Evolutionary conservation across 1,140 invertebrate species (phyloP).

Genomic region (Armadillidium nasatum): DNA sequence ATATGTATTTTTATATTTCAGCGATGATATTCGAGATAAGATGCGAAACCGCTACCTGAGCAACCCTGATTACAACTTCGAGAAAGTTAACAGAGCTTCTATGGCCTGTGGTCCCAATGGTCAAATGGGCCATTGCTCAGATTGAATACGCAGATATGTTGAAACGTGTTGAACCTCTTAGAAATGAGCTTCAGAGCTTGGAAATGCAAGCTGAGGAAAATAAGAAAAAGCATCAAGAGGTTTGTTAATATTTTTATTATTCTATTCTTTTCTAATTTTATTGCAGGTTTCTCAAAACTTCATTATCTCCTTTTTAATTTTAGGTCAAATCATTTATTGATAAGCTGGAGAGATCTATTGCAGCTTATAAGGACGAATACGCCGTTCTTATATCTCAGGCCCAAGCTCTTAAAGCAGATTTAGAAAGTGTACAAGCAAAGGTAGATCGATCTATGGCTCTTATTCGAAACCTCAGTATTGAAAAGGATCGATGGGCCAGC

Average conservation of each 20-base stretch:
- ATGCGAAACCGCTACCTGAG: slow-evolving; percentile 90
- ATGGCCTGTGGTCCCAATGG: slow-evolving; percentile 99
- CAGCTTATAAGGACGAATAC: slow-evolving; percentile 98
- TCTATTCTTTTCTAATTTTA: no score
- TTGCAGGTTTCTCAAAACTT: no score
- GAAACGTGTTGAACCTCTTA: slow-evolving; percentile 93
- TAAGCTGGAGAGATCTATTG: slow-evolving; percentile 89
- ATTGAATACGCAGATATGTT: slow-evolving; percentile 98
- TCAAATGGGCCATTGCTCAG: slow-evolving; percentile 99
- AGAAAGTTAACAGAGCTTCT: slow-evolving; percentile 97
- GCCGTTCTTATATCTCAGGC: slow-evolving; percentile 96
- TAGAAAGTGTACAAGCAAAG: slow-evolving; percentile 96
- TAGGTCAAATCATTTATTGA: slow-evolving; percentile 69
- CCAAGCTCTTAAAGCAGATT: slow-evolving; percentile 94
- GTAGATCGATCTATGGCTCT: slow-evolving; percentile 94
- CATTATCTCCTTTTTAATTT: background rate
- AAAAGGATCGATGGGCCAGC: slow-evolving; percentile 93
- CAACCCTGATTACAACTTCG: slow-evolving; percentile 99
- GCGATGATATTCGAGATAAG: slow-evolving; percentile 92
- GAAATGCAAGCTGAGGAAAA: slow-evolving; percentile 92
- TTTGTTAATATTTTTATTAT: slow-evolving; percentile 49
- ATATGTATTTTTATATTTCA: slow-evolving; percentile 50
- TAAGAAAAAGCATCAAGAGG: slow-evolving; percentile 83
- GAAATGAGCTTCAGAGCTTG: slow-evolving; percentile 84
- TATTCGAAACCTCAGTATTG: slow-evolving; percentile 85